phyloP scores from a whole-genome alignment of 2,113 vertebrate species.

The Rhegmatorhina hoffmannsi region DNA sequence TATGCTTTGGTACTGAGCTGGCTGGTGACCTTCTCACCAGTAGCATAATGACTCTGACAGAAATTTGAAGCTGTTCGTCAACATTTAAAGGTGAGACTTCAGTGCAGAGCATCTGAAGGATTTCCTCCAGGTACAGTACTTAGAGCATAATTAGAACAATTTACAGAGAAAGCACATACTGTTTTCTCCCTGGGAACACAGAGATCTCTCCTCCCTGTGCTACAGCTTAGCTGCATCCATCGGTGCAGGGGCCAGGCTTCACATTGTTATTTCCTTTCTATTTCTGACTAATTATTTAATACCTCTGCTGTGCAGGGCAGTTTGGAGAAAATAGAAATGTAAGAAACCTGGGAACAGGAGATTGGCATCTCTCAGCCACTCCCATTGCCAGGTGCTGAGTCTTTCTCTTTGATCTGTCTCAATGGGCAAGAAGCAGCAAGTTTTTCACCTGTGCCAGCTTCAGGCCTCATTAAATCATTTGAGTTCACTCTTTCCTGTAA shows the following conservation, averaged over 20 bases:
- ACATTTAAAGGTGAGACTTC: not conserved
- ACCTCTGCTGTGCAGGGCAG: not conserved
- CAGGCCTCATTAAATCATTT: not conserved
- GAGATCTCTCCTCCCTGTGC: not conserved
- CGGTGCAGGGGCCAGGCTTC: not conserved
- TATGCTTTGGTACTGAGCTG: not conserved
- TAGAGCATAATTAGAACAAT: constrained; percentile 24
- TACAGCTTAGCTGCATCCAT: not conserved
- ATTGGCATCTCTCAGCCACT: not conserved
- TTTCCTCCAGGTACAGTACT: constrained; percentile 37
- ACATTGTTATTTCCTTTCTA: not conserved
- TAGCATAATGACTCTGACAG: not conserved
- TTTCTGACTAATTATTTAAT: not conserved
- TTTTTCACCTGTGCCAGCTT: not conserved
- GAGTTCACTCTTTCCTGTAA: not conserved
- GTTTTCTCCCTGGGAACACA: not conserved
- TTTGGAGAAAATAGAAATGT: not conserved
- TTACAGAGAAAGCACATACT: not conserved
- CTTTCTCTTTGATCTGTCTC: not conserved
- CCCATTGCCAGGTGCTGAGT: not conserved
- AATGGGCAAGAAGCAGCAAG: not conserved
- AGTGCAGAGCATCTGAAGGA: not conserved
- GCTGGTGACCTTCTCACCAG: not conserved
- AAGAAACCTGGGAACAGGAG: not conserved
- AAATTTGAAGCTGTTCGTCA: not conserved